Conservation (phyloP, 37 sponge, comb jelly and placozoan species). For the Agelas oroides region DNA sequence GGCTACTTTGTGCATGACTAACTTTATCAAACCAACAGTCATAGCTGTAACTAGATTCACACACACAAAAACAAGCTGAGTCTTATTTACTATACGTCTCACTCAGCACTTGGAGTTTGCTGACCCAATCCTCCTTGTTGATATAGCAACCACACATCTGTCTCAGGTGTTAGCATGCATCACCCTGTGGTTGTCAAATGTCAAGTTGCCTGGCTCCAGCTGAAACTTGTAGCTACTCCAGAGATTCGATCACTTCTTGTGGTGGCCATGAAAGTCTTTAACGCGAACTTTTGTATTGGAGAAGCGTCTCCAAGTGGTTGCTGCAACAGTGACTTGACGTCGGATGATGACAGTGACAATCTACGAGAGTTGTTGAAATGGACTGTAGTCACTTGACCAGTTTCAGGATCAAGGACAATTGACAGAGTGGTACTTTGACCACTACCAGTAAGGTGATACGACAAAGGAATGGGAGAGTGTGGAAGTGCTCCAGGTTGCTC, state of each 20-base stretch:
- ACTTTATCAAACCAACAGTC: too few species aligned
- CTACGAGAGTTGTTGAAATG: constrained; percentile 23
- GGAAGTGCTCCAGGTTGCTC: constrained; percentile 6
- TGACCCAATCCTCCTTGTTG: constrained; percentile 23
- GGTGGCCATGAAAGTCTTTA: constrained; percentile 9
- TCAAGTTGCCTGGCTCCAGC: not conserved
- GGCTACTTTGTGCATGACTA: too few species aligned
- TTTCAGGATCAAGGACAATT: not conserved
- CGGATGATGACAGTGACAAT: not conserved
- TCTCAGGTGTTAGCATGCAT: constrained; percentile 2
- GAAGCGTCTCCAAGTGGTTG: too few species aligned
- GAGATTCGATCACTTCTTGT: not conserved
- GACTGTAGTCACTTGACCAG: not conserved
- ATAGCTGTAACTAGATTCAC: too few species aligned
- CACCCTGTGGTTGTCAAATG: constrained; percentile 15
- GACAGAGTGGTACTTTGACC: not conserved
- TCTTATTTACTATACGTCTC: not conserved
- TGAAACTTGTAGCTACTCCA: not conserved
- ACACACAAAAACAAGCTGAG: too few species aligned
- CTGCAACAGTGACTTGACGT: not conserved
- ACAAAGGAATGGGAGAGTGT: not conserved
- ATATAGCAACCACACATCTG: not conserved
- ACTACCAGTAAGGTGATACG: not conserved
- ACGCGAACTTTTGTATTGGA: not conserved
- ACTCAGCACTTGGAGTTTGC: not conserved